Evolutionary conservation across 2,797 vertebrate species (phyloP).

Genomic region (Microchirus variegatus): DNA sequence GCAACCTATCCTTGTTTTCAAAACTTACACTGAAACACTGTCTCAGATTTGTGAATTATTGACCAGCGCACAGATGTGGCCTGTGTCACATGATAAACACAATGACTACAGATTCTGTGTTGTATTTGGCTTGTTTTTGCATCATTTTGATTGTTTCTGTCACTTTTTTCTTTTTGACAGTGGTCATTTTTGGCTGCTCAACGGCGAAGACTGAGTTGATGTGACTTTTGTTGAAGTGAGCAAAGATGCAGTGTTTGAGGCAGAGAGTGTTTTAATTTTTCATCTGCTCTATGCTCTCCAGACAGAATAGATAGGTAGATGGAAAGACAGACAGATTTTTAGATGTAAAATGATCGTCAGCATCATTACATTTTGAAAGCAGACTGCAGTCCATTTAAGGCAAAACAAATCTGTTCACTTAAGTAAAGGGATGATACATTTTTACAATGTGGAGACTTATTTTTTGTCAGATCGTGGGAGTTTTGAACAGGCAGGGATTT

Average conservation of each 20-base stretch:
- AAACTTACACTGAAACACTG: constrained; percentile 62
- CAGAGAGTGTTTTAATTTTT: neutral
- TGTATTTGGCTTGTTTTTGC: neutral
- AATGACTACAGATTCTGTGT: neutral
- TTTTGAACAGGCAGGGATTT: constrained; percentile 17
- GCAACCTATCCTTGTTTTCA: constrained; percentile 76
- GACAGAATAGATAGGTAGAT: neutral
- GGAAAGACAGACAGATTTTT: no score
- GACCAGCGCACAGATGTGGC: constrained; percentile 62
- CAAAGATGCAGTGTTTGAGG: neutral
- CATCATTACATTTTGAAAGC: no score
- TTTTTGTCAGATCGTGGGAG: constrained; percentile 27
- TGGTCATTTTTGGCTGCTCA: no score
- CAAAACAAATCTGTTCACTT: no score
- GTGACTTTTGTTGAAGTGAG: neutral
- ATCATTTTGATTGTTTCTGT: neutral
- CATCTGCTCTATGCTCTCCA: neutral
- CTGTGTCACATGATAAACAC: constrained; percentile 6
- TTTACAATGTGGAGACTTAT: neutral
- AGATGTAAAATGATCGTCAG: no score
- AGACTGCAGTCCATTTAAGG: no score
- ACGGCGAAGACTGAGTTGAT: no score
- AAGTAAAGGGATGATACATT: neutral
- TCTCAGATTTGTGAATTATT: constrained; percentile 72
- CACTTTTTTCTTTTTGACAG: neutral